Evolutionary conservation across 2,113 vertebrate species (phyloP).

Genomic region (Mionectes macconnelli): DNA sequence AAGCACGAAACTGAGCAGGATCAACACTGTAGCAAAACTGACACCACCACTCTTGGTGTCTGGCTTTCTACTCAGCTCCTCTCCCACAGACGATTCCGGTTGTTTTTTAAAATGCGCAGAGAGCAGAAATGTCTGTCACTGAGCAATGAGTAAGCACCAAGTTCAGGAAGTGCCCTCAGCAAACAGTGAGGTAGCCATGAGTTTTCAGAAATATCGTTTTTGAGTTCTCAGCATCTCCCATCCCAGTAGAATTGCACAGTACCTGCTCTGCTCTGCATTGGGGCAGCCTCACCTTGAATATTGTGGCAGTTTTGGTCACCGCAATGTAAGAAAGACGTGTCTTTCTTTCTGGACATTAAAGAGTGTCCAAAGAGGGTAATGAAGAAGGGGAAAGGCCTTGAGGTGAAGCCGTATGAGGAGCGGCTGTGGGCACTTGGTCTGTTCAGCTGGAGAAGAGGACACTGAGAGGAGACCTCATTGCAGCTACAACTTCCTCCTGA

Average conservation of each 20-base stretch:
- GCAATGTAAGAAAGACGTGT: neutral
- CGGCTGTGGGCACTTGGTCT: neutral
- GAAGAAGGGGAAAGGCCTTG: neutral
- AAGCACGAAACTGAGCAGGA: neutral
- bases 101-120: rapidly evolving
- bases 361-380: neutral
- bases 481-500: neutral
- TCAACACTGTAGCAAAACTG: rapidly evolving
- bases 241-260: neutral
- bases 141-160: neutral
- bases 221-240: neutral
- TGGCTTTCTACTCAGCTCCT: neutral
- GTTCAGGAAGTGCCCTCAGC: neutral
- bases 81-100: neutral
- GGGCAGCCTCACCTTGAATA: too few species aligned
- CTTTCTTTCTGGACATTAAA: too few species aligned
- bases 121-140: neutral
- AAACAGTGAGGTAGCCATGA: neutral
- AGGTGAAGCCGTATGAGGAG: neutral
- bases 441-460: neutral
- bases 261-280: too few species aligned
- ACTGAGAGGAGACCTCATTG: neutral
- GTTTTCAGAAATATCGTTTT: neutral
- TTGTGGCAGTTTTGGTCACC: neutral
- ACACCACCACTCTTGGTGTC: neutral